Percentiles rank a stretch among this genome's conserved stretches.
phyloP scores from a whole-genome alignment of 2,888 invertebrate species.

The Endotricha flammealis region DNA sequence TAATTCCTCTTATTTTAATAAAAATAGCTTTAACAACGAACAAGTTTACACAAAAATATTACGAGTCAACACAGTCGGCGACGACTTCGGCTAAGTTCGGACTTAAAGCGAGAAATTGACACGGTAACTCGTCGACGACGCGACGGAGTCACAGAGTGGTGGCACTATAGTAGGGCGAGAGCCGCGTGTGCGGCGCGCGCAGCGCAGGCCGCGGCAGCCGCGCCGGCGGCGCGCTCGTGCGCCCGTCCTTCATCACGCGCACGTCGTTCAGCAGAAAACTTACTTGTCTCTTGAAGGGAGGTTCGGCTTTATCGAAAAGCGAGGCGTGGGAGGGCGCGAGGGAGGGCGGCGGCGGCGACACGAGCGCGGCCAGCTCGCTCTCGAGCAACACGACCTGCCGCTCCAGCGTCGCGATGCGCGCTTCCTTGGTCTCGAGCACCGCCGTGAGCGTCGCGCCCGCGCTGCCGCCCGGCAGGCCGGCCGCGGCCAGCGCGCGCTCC shows the following conservation, averaged over 20 bases:
- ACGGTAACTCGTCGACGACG: conserved; percentile 46
- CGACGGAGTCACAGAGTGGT: conserved; percentile 57
- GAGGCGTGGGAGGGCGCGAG: conserved; percentile 76
- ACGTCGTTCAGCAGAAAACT: conserved; percentile 90
- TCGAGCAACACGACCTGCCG: conserved; percentile 89
- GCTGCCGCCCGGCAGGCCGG: conserved; percentile 76
- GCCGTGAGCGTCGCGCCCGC: conserved; percentile 85
- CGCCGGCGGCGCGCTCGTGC: conserved; percentile 61
- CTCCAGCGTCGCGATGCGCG: conserved; percentile 91
- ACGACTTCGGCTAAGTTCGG: conserved; percentile 62
- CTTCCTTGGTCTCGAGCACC: conserved; percentile 91
- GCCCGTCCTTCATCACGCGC: conserved; percentile 85
- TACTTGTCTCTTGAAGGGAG: conserved; percentile 89
- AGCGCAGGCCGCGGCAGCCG: conserved; percentile 39
- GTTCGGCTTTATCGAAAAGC: conserved; percentile 81
- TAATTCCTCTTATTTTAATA: conserved; percentile 69
- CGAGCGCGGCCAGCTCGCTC: conserved; percentile 81
- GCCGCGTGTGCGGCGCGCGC: conserved; percentile 38
- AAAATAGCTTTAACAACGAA: conserved; percentile 76
- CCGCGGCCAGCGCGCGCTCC: conserved; percentile 84
- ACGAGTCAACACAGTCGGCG: conserved; percentile 67
- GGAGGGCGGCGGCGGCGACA: conserved; percentile 71
- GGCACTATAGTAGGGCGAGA: conserved; percentile 54
- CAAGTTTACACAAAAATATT: conserved; percentile 72
- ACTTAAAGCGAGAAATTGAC: conserved; percentile 75